Evolutionary conservation across 2,797 vertebrate species (phyloP).

Genomic region (Pangasius larnaudii): DNA sequence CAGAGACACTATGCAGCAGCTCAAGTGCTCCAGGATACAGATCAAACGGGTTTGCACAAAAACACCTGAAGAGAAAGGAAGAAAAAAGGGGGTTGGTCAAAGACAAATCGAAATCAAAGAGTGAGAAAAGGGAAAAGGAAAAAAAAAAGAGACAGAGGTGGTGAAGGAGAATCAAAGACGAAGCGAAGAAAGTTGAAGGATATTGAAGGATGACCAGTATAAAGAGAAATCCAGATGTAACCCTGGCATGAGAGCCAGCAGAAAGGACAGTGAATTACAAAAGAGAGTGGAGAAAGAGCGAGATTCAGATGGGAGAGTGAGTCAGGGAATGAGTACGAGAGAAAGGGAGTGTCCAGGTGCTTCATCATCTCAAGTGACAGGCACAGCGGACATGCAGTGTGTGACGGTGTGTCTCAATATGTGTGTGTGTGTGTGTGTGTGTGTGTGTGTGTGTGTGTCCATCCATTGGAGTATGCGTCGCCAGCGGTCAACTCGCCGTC

Average conservation of each 20-base stretch:
- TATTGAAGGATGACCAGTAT: slow-evolving; percentile 40
- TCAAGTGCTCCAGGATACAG: slow-evolving; percentile 24
- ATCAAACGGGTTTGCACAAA: slow-evolving; percentile 38
- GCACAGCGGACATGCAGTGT: slow-evolving; percentile 64
- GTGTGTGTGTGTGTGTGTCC: slow-evolving; percentile 33
- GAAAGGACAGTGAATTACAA: slow-evolving; percentile 39
- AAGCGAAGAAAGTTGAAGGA: slow-evolving; percentile 17
- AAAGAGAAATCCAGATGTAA: slow-evolving; percentile 33
- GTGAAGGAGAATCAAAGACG: slow-evolving; percentile 36
- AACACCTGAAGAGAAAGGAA: slow-evolving; percentile 54
- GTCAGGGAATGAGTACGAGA: slow-evolving; percentile 45
- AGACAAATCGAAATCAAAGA: slow-evolving; percentile 40
- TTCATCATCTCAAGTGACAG: slow-evolving; percentile 77
- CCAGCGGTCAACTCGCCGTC: slow-evolving; percentile 75
- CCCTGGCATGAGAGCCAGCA: slow-evolving; percentile 34
- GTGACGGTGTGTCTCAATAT: slow-evolving; percentile 49
- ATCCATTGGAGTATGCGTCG: slow-evolving; percentile 33
- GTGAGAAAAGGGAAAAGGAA: slow-evolving; percentile 35
- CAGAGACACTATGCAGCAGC: background rate
- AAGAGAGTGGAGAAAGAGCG: slow-evolving; percentile 26
- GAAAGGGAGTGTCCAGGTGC: slow-evolving; percentile 64
- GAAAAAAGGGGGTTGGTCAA: slow-evolving; percentile 56
- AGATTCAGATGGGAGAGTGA: slow-evolving; percentile 51
- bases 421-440: slow-evolving; percentile 39
- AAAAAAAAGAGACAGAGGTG: slow-evolving; percentile 51